phyloP scores from a whole-genome alignment of 2,113 vertebrate genomes.

The Mungos mungo region DNA sequence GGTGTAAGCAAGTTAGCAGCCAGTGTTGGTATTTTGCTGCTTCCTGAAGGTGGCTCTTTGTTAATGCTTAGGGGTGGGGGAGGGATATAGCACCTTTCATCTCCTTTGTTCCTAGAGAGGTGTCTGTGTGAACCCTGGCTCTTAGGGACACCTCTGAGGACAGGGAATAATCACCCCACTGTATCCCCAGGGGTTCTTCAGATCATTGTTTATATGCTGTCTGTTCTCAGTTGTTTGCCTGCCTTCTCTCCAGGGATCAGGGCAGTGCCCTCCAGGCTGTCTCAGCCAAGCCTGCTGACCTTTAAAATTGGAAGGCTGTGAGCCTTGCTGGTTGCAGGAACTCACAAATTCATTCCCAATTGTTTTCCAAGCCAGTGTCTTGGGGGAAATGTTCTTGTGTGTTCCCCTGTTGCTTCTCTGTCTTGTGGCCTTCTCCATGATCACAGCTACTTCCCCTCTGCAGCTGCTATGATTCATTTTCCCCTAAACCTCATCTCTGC shows the following conservation, averaged over 20 bases:
- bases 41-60: background rate
- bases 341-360: background rate
- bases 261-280: too few species aligned
- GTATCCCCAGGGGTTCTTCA: background rate
- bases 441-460: background rate
- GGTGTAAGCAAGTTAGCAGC: background rate
- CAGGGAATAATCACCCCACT: background rate
- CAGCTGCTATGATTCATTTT: background rate
- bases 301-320: background rate
- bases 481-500: background rate
- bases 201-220: background rate
- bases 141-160: background rate
- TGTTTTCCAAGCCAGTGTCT: background rate
- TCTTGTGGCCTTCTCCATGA: background rate
- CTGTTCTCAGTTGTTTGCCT: background rate
- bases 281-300: background rate
- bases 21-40: background rate
- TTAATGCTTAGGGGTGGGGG: background rate
- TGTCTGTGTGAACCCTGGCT: background rate
- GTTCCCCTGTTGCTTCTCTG: background rate
- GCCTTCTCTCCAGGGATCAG: background rate
- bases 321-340: background rate
- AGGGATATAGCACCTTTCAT: background rate
- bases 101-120: background rate
- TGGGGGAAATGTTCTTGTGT: background rate